Evolutionary conservation across 2,888 invertebrate species (phyloP).

Genomic region (Orchesellides sinensis): DNA sequence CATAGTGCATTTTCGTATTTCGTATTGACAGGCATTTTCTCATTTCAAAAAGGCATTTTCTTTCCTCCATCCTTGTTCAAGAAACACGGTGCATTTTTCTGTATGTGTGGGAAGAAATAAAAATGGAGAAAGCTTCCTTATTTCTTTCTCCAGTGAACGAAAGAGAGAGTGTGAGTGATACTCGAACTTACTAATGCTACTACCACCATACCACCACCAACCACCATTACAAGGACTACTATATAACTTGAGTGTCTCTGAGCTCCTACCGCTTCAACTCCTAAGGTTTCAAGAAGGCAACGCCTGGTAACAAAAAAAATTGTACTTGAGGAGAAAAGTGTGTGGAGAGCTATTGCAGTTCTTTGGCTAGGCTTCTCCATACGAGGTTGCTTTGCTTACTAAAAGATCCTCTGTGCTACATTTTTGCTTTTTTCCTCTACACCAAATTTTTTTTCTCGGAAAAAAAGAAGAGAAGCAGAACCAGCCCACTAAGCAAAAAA

Average conservation of each 20-base stretch:
- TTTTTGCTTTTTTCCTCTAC: not conserved
- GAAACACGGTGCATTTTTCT: not conserved
- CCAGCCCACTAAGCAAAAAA: slow-evolving; percentile 11
- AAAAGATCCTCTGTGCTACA: not conserved
- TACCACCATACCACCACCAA: no score
- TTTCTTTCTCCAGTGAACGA: not conserved
- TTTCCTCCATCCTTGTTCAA: not conserved
- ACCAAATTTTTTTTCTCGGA: not conserved
- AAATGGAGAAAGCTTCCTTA: slow-evolving; percentile 9
- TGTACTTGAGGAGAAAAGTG: slow-evolving; percentile 15
- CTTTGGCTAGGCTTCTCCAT: no score
- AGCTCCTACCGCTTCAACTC: slow-evolving; percentile 10
- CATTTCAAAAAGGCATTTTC: slow-evolving; percentile 40
- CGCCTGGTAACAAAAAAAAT: slow-evolving; percentile 58
- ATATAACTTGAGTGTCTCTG: no score
- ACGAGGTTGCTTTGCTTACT: not conserved
- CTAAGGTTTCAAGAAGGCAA: slow-evolving; percentile 53
- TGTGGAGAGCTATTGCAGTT: not conserved
- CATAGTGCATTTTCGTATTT: slow-evolving; percentile 7
- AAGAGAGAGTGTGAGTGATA: slow-evolving; percentile 28
- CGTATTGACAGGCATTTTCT: slow-evolving; percentile 51
- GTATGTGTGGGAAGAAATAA: slow-evolving; percentile 40
- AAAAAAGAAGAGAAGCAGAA: slow-evolving; percentile 8
- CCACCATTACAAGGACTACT: no score
- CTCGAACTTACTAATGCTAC: slow-evolving; percentile 47